Conservation (phyloP, 2,888 invertebrate genomes). For the Nemurella pictetii region DNA sequence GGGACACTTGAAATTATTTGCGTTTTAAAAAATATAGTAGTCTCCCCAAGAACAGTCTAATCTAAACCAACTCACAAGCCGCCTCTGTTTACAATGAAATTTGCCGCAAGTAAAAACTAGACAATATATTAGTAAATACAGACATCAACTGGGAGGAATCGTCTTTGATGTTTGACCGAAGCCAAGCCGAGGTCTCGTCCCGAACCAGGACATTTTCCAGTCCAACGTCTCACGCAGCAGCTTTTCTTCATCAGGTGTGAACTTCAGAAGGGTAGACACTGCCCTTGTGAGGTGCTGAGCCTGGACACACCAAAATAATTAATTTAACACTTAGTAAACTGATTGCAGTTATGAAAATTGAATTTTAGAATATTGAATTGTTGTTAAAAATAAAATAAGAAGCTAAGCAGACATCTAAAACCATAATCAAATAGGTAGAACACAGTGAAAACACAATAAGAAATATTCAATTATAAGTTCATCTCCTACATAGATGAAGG, state of each 20-base stretch:
- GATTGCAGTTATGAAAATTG: neutral
- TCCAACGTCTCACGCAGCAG: conserved; percentile 77
- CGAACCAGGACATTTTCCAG: conserved; percentile 76
- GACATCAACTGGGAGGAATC: conserved; percentile 62
- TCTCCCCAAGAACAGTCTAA: too few species aligned
- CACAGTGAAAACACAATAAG: too few species aligned
- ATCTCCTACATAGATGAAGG: too few species aligned
- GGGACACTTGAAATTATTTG: too few species aligned
- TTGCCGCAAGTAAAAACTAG: neutral
- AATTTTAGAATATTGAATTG: neutral
- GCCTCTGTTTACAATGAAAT: neutral
- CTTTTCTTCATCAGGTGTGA: conserved; percentile 85
- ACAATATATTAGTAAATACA: neutral
- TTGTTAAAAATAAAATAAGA: too few species aligned
- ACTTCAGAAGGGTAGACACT: conserved; percentile 78
- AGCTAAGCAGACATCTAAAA: too few species aligned
- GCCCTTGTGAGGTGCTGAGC: conserved; percentile 89
- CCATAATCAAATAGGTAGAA: too few species aligned
- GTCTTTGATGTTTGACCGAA: conserved; percentile 58
- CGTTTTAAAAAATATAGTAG: too few species aligned
- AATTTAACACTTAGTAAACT: too few species aligned
- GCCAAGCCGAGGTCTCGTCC: conserved; percentile 57
- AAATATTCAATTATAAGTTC: too few species aligned
- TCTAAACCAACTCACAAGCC: neutral
- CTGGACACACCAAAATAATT: too few species aligned